phyloP scores from a whole-genome alignment of 2,888 invertebrate genomes.

The Pycnomerus fuliginosus region DNA sequence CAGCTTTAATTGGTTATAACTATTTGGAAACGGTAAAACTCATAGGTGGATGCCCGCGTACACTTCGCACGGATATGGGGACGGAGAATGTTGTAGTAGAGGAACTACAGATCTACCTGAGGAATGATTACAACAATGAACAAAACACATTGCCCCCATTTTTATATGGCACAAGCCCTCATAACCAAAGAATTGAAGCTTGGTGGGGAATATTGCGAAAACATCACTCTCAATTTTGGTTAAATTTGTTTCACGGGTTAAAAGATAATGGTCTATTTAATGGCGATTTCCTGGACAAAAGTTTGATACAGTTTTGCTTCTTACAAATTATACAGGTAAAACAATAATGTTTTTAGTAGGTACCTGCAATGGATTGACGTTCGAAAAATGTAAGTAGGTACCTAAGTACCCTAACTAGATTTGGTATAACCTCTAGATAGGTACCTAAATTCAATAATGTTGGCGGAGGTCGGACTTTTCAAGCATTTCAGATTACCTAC shows the following conservation, averaged over 20 bases:
- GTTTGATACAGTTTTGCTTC: constrained; percentile 15
- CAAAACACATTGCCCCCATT: constrained; percentile 5
- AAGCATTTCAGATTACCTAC: too few species aligned
- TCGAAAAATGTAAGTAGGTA: too few species aligned
- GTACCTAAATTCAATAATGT: too few species aligned
- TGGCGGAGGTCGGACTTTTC: too few species aligned
- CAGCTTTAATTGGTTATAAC: constrained; percentile 20
- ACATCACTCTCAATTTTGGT: constrained; percentile 17
- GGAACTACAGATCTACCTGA: constrained; percentile 17
- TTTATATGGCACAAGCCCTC: constrained; percentile 20
- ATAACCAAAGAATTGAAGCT: constrained; percentile 23
- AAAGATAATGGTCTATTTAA: constrained; percentile 9
- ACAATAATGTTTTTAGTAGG: too few species aligned
- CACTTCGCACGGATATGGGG: constrained; percentile 24
- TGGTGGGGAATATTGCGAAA: constrained; percentile 23
- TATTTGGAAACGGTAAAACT: constrained; percentile 15
- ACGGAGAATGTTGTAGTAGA: constrained; percentile 24
- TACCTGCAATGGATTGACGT: too few species aligned
- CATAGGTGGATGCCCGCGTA: constrained; percentile 14
- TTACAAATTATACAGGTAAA: constrained; percentile 16
- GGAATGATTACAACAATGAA: not conserved
- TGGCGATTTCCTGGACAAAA: constrained; percentile 13
- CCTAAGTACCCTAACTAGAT: too few species aligned
- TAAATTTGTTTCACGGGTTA: constrained; percentile 12
- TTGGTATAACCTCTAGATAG: too few species aligned